Evolutionary conservation across 2,888 invertebrate species (phyloP).

Genomic region (Drosophila austrosaltans): DNA sequence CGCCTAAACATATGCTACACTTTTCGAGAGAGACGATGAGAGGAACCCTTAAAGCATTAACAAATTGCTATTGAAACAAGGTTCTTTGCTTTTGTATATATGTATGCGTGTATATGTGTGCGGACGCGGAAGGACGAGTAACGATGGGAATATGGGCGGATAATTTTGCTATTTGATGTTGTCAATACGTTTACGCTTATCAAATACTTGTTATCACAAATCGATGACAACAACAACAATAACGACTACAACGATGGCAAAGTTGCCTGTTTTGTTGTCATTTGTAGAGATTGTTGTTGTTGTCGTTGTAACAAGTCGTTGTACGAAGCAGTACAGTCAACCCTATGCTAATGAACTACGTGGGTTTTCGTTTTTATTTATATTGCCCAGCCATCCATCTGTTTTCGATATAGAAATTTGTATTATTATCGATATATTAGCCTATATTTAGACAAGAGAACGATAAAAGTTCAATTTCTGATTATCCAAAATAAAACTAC

Average conservation of each 20-base stretch:
- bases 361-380: background rate
- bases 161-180: conserved; percentile 59
- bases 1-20: conserved; percentile 52
- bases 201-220: conserved; percentile 77
- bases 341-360: conserved; percentile 17
- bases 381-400: background rate
- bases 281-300: conserved; percentile 45
- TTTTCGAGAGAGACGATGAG: background rate
- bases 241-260: conserved; percentile 33
- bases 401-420: background rate
- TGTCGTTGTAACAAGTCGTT: conserved; percentile 40
- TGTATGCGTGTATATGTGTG: conserved; percentile 30
- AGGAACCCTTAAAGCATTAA: conserved; percentile 28
- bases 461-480: conserved; percentile 27
- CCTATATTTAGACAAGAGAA: background rate
- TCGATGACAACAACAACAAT: conserved; percentile 61
- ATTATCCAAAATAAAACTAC: background rate
- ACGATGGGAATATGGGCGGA: conserved; percentile 13
- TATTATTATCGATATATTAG: conserved; percentile 13
- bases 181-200: conserved; percentile 75
- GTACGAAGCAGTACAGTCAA: conserved; percentile 6
- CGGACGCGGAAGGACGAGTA: conserved; percentile 21
- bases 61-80: conserved; percentile 44
- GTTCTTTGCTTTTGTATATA: conserved; percentile 20
- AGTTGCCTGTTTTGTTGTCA: conserved; percentile 50